Evolutionary conservation across 1,140 invertebrate species (phyloP), one percentile per base, ranked within the genome.

Genomic region (Myzus persicae): DNA sequence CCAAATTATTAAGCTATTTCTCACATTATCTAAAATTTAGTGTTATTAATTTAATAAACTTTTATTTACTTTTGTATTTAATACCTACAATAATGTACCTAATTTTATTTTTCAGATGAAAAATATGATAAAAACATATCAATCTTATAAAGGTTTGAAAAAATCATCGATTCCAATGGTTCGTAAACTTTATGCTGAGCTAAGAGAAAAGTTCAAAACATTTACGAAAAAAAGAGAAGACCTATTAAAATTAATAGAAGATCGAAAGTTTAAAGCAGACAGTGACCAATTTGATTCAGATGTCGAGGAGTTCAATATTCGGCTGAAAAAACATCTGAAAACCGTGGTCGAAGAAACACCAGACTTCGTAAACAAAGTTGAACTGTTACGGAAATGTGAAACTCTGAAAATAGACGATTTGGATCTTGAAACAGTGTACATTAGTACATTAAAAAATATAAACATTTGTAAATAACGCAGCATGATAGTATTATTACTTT

Each of bases 171-270:
- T 93, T 0, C 46, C 76, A 22, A n/a, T n/a, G 7, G 40, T 93
- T 31, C 11, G 20, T 6, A 36, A 54, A 42, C 4, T 51, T 14
- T 84, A 48, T 85, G 26, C 31, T 18, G 81, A 93, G 22, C 84
- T 93, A 18, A 54, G 42, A 93, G 40, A 38, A 42, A 40, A 31
- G 2, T 93, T 84, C 24, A 26, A 18, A 31, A 51, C 6, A 1
- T 93, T 93, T 38, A 93, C 46, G 18, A 93, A 93, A 85, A 42
- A 38, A 38, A 36, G 67, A 48, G 76, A 48, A 40, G 38, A 84
- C 18, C 14, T 85, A 18, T 31, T 48, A 18, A 26, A 48, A 51
- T 3, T 67, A 42, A n/a, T 85, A 1, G 91, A 93, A 8, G 91
- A 93, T 51, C 8, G 26, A 24, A 85, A 7, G 2, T 93, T 93